A percentile compares a stretch with the other conserved stretches of the same genome.
Evolutionary conservation across 92 coral and sea anemone species (phyloP).

Genomic region (Porites evermanni): DNA sequence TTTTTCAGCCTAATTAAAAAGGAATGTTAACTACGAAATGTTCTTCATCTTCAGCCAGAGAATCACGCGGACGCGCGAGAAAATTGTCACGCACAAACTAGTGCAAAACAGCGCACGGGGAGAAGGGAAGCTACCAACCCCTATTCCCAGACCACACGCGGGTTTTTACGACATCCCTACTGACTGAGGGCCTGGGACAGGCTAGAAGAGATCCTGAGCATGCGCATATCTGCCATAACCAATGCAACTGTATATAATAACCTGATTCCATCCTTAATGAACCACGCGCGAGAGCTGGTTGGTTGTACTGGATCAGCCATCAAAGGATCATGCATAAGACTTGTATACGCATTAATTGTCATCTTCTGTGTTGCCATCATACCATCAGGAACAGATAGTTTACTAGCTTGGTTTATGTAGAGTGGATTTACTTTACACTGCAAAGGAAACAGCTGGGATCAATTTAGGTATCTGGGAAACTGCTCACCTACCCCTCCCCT

Average conservation of each 20-base stretch:
- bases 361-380: slow-evolving; percentile 76
- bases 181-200: background rate
- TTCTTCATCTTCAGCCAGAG: too few species aligned
- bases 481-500: too few species aligned
- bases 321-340: slow-evolving; percentile 56
- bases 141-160: too few species aligned
- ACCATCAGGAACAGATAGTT: slow-evolving; percentile 50
- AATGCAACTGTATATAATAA: background rate
- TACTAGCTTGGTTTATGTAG: background rate
- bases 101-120: too few species aligned
- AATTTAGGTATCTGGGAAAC: background rate
- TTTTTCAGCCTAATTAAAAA: too few species aligned
- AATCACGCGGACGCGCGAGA: too few species aligned
- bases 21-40: too few species aligned
- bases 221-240: background rate
- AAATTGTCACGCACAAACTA: too few species aligned
- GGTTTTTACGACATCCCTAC: too few species aligned
- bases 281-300: slow-evolving; percentile 44
- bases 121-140: too few species aligned
- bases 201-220: background rate
- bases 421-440: slow-evolving; percentile 71
- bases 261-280: slow-evolving; percentile 59
- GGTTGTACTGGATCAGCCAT: slow-evolving; percentile 28
- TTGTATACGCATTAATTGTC: slow-evolving; percentile 27
- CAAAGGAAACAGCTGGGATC: background rate